Base-by-base conservation (phyloP, 2,797 vertebrate species). In the Megalops cyprinoides region DNA sequence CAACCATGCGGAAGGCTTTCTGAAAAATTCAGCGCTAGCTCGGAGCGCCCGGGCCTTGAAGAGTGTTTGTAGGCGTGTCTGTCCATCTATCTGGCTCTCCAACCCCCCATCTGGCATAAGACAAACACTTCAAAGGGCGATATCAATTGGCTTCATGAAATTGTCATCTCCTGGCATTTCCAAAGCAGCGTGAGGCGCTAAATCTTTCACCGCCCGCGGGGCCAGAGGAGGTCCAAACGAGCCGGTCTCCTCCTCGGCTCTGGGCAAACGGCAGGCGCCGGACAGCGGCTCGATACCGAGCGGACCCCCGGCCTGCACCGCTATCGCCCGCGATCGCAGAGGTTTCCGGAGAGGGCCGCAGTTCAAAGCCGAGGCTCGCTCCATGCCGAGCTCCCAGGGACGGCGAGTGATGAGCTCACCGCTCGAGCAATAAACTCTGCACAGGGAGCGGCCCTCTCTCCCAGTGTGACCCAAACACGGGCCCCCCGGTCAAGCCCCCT, bases 11-110 rank as follows among this genome's bases (percentile, higher is more conserved):
- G 51, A 58, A 76, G 25, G 25, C 31, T 31, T 28, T 65, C 81
- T 91, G 51, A 91, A 92, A 90, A 86, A 92, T 92, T 90, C 80
- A 90, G 75, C 58, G 76, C 81, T 69, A 79, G 79, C 78, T 84
- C 75, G 78, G 71, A 34, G 31, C 31, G 9, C 8, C 8, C 15
- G 34, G 65, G n/a, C 77, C 31, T 74, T 7, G 25, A 48, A 81
- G 49, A 79, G 77, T 48, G 48, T 34, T 39, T 60, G 49, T 39
- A 31, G 0, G 14, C 18, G 71, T 60, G 67, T 49, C 67, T 74
- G 67, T 58, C 60, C 25, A 49, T 73, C 51, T 18, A n/a, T 25
- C 0, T n/a, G 44, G 25, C 4, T 9, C 34, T 25, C 53, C 39
- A 6, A 18, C 34, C 28, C 9, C 71, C 69, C 42, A 83, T 60